These are phyloP conservation scores for Hirudo medicinalis DNA, from an alignment of 1,140 invertebrate species.

Conservation along the genomic window DNA sequence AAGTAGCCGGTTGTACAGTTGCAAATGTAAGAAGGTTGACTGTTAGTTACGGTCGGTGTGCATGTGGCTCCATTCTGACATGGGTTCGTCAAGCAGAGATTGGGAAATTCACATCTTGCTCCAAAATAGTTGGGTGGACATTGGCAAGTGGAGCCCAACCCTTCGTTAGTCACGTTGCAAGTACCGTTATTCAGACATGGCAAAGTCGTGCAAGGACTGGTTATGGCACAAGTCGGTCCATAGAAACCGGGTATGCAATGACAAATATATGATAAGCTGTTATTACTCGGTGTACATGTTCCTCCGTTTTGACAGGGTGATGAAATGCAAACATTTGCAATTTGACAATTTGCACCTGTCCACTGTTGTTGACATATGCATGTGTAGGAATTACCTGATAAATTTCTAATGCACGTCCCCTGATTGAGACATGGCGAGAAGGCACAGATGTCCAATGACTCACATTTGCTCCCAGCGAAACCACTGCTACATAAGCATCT, in stretches of 20 bases:
- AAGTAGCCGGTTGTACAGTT: not conserved
- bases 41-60: not conserved
- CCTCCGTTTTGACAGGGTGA: not conserved
- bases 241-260: slow-evolving; percentile 25
- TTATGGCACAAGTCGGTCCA: slow-evolving; percentile 7
- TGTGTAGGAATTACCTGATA: not conserved
- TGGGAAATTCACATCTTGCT: not conserved
- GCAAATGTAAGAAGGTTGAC: slow-evolving; percentile 2
- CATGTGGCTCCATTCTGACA: slow-evolving; percentile 14
- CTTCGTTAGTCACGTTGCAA: slow-evolving; percentile 11
- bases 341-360: slow-evolving; percentile 14
- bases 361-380: slow-evolving; percentile 12
- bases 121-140: slow-evolving; percentile 13
- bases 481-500: slow-evolving; percentile 22
- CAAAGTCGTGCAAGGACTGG: not conserved
- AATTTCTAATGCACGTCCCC: slow-evolving; percentile 27
- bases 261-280: slow-evolving; percentile 19
- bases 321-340: not conserved
- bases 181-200: slow-evolving; percentile 1
- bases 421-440: slow-evolving; percentile 30
- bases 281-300: not conserved
- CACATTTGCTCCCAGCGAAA: slow-evolving; percentile 22
- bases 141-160: slow-evolving; percentile 18
- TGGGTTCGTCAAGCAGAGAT: not conserved
- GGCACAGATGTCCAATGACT: slow-evolving; percentile 1